Conservation (phyloP, 1,140 invertebrate genomes). For the Sitobion miscanthi region DNA sequence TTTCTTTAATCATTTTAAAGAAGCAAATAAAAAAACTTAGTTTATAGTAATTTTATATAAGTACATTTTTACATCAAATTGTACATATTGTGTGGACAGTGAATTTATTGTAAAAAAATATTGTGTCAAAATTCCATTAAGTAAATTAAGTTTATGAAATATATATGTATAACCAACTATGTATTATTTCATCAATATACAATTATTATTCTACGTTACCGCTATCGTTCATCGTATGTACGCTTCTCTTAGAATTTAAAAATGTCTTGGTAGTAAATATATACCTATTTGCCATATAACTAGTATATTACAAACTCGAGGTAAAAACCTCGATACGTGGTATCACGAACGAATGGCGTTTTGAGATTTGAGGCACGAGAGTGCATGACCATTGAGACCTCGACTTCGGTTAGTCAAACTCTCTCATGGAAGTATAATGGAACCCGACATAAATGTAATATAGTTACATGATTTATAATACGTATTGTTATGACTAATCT, state of each 20-base stretch:
- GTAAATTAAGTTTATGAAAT: too few relatives aligned
- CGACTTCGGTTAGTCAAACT: background rate
- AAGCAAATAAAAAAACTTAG: too few relatives aligned
- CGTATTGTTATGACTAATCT: conserved; percentile 5
- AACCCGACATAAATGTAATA: background rate
- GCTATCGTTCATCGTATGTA: too few relatives aligned
- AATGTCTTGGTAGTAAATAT: background rate
- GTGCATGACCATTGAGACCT: conserved; percentile 12
- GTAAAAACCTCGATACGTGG: background rate
- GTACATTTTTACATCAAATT: background rate
- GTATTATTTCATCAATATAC: background rate
- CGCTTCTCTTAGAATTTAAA: background rate
- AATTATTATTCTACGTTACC: background rate
- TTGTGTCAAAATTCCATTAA: background rate
- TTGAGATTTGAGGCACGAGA: background rate
- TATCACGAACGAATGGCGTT: background rate
- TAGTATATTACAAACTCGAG: background rate
- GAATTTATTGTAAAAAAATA: background rate
- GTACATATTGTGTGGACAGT: background rate
- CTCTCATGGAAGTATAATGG: conserved; percentile 8
- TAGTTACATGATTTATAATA: conserved; percentile 21
- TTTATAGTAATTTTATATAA: background rate
- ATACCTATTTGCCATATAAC: background rate
- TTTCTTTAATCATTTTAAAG: background rate
- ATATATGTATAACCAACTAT: background rate